These are phyloP conservation scores for Galaxea fascicularis DNA, from an alignment of 92 coral and sea anemone species.

Conservation along the genomic window DNA sequence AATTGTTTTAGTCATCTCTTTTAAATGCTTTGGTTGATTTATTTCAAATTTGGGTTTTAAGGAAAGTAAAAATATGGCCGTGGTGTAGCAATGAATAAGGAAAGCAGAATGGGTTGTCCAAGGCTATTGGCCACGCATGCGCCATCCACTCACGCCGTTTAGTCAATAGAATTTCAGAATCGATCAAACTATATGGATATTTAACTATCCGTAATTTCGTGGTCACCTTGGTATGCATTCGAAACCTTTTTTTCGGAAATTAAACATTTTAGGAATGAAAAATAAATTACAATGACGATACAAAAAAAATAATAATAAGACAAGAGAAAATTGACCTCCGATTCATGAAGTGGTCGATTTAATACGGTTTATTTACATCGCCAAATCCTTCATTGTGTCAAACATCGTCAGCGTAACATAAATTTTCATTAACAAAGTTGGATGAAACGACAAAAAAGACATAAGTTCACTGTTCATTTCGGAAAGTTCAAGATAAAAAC, in stretches of 20 bases:
- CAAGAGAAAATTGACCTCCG: constrained; percentile 10
- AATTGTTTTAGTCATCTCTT: neutral
- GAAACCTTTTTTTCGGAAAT: neutral
- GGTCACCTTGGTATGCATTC: constrained; percentile 8
- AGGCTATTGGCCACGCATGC: constrained; percentile 7
- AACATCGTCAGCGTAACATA: constrained; percentile 13
- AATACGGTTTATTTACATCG: neutral
- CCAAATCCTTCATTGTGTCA: constrained; percentile 7
- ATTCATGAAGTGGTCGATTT: neutral
- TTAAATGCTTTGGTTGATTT: neutral
- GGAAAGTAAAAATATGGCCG: neutral
- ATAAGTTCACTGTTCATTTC: neutral
- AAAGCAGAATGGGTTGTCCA: neutral
- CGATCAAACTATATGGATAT: constrained; percentile 1
- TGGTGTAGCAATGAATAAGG: neutral
- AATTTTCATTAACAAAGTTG: constrained; percentile 34
- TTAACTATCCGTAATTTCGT: constrained; percentile 1
- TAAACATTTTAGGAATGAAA: neutral
- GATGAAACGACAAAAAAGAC: neutral
- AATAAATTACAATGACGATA: too few species aligned
- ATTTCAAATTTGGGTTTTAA: neutral
- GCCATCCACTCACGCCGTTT: neutral
- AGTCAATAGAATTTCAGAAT: constrained; percentile 2
- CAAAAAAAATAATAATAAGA: neutral
- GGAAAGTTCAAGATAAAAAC: neutral